phyloP scores from a whole-genome alignment of 2,888 invertebrate genomes.

The Orchestes rusci region DNA sequence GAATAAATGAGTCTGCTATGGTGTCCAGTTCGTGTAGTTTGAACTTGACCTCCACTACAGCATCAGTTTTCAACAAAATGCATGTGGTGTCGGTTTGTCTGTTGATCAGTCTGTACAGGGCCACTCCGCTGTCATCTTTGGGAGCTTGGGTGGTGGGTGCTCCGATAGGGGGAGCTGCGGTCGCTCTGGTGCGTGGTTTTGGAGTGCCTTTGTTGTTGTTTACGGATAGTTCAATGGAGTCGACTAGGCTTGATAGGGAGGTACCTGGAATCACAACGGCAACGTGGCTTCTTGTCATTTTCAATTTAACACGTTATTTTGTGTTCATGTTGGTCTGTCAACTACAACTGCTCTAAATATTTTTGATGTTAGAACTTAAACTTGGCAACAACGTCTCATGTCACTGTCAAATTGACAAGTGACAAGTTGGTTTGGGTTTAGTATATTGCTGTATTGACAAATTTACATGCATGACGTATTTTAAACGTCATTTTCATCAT shows the following conservation, averaged over 20 bases:
- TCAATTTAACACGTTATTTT: background rate
- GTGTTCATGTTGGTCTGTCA: no score
- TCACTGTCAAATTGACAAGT: no score
- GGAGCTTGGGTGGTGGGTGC: conserved; percentile 20
- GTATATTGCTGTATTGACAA: no score
- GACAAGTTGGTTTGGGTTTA: no score
- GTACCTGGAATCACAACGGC: conserved; percentile 27
- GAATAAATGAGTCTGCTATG: conserved; percentile 66
- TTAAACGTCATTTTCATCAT: no score
- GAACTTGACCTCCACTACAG: conserved; percentile 50
- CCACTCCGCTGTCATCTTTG: conserved; percentile 30
- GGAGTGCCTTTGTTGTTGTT: conserved; percentile 34
- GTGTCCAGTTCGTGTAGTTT: conserved; percentile 39
- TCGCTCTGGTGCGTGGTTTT: conserved; percentile 57
- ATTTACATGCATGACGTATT: no score
- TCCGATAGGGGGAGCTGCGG: conserved; percentile 30
- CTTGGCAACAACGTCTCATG: no score
- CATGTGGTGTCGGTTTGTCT: conserved; percentile 65
- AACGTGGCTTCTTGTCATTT: background rate
- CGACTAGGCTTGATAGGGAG: conserved; percentile 25
- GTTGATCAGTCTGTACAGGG: conserved; percentile 60
- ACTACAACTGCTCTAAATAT: no score
- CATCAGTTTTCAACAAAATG: conserved; percentile 71
- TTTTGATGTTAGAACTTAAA: no score
- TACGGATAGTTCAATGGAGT: conserved; percentile 35